Base-by-base conservation (phyloP, 2,113 vertebrate species). In the Cyanoramphus novaezelandiae region DNA sequence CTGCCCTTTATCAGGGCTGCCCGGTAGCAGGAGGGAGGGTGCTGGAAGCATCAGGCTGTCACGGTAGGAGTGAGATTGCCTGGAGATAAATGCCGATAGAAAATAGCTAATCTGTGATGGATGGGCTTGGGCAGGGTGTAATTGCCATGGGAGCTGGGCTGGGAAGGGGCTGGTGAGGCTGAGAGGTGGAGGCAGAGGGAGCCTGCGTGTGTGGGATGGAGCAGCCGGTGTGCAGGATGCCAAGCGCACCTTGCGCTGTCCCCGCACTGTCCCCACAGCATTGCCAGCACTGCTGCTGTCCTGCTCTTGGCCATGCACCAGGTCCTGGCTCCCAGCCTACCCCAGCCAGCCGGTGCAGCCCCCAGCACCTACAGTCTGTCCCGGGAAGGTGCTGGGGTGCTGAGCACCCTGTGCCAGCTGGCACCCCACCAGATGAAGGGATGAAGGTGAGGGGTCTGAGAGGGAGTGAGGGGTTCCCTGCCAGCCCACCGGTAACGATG, bases 31-130 rank as follows among this genome's bases (percentile, higher is more conserved):
- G 39, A 86, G 62, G 93, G 89, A 96, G 89, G 83, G 95, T 67
- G 75, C 70, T 76, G 29, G 70, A 82, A 35, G 94, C 89, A 86
- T 81, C 29, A 2, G 60, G 62, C 62, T 95, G 86, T 82, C 86
- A 64, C 28, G 35, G 69, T 16, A 72, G 72, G 29, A 86, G 43
- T n/a, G 76, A 91, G 80, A 91, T 91, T 86, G 72, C 90, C 86
- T 83, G 83, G 57, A 92, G 95, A 93, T 95, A 95, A 95, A 91
- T 18, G 47, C 43, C 82, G 89, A 84, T 95, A 91, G 95, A 75
- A 95, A 96, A 96, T 89, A 91, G 52, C 93, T 97, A 96, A 95
- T 82, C 93, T 13, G 1, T 97, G 96, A 97, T 97, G 93, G 96
- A 97, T 96, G 93, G 74, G 50, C 44, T 6, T 7, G 80, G 70